phyloP scores from a whole-genome alignment of 2,797 vertebrate genomes.

The Cottoperca gobio region DNA sequence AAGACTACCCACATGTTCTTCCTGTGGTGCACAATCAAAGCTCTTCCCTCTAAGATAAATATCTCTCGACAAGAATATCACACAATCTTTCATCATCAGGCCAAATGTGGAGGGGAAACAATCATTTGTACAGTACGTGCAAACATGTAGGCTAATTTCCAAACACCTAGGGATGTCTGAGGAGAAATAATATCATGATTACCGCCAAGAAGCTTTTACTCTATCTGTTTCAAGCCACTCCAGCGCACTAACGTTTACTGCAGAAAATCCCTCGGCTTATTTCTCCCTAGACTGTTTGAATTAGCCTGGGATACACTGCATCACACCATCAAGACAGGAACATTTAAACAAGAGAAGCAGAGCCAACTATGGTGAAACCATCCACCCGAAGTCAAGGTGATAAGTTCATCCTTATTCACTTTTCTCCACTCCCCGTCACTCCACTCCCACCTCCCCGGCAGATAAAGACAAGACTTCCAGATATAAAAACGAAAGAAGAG shows the following conservation, averaged over 20 bases:
- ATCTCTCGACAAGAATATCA: constrained; percentile 42
- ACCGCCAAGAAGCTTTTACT: constrained; percentile 42
- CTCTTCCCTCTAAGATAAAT: constrained; percentile 54
- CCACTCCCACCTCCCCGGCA: constrained; percentile 57
- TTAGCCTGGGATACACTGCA: constrained; percentile 38
- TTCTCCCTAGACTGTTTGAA: constrained; percentile 44
- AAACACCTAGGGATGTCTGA: constrained; percentile 34
- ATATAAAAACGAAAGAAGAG: constrained; percentile 61
- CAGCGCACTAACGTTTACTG: constrained; percentile 20
- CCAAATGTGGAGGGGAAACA: constrained; percentile 53
- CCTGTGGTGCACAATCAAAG: constrained; percentile 60
- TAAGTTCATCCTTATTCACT: constrained; percentile 54
- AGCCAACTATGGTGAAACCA: constrained; percentile 39
- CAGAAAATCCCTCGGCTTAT: constrained; percentile 40
- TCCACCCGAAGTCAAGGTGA: constrained; percentile 34
- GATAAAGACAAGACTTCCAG: constrained; percentile 57
- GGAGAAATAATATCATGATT: constrained; percentile 30
- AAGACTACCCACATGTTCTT: constrained; percentile 51
- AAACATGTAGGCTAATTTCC: constrained; percentile 47
- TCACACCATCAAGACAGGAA: constrained; percentile 62
- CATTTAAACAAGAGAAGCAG: constrained; percentile 53
- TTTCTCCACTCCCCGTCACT: constrained; percentile 48
- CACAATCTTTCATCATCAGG: constrained; percentile 53
- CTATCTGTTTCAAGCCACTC: constrained; percentile 40
- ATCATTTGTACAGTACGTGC: constrained; percentile 37